A percentile compares a stretch with the other conserved stretches of the same genome.
These are phyloP conservation scores for Odontesthes bonariensis DNA, from an alignment of 2,113 vertebrate genomes.

Conservation along the genomic window DNA sequence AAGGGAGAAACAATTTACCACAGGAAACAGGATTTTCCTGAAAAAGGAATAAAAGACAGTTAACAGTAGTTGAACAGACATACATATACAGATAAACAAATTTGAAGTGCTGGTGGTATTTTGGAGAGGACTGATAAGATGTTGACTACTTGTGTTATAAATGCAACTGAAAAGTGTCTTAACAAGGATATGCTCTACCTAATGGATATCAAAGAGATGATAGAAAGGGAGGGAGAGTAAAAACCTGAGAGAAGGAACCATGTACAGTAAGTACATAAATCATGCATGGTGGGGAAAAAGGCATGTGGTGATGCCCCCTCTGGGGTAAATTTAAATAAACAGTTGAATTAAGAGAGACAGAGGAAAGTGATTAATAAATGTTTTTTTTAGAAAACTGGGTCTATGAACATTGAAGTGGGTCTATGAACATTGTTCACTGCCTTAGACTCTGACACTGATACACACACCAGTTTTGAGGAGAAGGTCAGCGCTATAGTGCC, in stretches of 20 bases:
- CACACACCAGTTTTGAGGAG: slow-evolving; percentile 27
- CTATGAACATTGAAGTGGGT: no score
- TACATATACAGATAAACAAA: not conserved
- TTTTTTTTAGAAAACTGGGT: slow-evolving; percentile 1
- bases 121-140: not conserved
- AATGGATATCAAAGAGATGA: not conserved
- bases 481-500: slow-evolving; percentile 7
- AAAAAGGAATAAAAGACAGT: not conserved
- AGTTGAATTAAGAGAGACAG: not conserved
- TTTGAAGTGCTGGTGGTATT: not conserved
- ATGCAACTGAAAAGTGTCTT: not conserved
- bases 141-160: not conserved
- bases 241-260: not conserved
- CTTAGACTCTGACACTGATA: slow-evolving; percentile 14
- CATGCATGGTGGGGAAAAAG: not conserved
- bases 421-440: no score
- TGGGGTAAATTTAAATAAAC: slow-evolving; percentile 13
- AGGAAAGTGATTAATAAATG: slow-evolving; percentile 47
- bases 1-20: slow-evolving; percentile 1
- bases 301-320: slow-evolving; percentile 15
- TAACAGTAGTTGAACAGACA: not conserved
- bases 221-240: not conserved
- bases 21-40: slow-evolving; percentile 13
- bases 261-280: not conserved
- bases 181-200: not conserved